Percentiles rank a stretch among this genome's conserved stretches.
Evolutionary conservation across 2,113 vertebrate genomes (phyloP).

Genomic region (Sander vitreus): DNA sequence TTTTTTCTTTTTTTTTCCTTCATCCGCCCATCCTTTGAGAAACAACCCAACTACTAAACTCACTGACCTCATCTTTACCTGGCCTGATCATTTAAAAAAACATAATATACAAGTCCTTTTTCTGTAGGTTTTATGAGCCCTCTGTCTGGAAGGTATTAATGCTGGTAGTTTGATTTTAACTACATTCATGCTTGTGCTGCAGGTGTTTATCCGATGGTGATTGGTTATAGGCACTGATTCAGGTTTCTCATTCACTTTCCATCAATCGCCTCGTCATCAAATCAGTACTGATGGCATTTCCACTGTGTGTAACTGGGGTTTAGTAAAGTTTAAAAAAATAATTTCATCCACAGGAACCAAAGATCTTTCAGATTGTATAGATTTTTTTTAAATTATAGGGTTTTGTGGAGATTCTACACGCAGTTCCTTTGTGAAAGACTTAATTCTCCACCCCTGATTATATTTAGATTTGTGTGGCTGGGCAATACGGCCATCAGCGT

Average conservation of each 20-base stretch:
- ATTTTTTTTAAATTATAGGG: neutral
- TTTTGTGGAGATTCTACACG: neutral
- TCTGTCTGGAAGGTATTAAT: slow-evolving; percentile 43
- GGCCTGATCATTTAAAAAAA: slow-evolving; percentile 20
- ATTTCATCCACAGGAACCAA: slow-evolving; percentile 20
- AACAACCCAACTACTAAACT: slow-evolving; percentile 34
- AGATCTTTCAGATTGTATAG: neutral
- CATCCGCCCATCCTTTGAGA: slow-evolving; percentile 35
- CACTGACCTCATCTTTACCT: slow-evolving; percentile 10
- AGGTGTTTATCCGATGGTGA: slow-evolving; percentile 63
- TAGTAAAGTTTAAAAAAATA: slow-evolving; percentile 4
- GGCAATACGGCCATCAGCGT: neutral
- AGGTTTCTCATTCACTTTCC: slow-evolving; percentile 26
- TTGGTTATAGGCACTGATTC: slow-evolving; percentile 74
- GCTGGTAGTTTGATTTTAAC: slow-evolving; percentile 69
- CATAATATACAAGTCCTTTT: slow-evolving; percentile 40
- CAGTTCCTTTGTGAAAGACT: neutral
- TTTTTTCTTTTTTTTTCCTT: neutral
- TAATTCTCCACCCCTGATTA: neutral
- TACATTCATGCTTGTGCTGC: slow-evolving; percentile 79
- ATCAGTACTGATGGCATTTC: slow-evolving; percentile 25
- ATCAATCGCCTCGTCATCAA: neutral
- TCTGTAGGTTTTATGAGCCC: slow-evolving; percentile 49
- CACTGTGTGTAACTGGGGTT: neutral
- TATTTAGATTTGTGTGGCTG: neutral